Evolutionary conservation across 1,140 invertebrate genomes (phyloP).

Genomic region (Drosophila leontia): DNA sequence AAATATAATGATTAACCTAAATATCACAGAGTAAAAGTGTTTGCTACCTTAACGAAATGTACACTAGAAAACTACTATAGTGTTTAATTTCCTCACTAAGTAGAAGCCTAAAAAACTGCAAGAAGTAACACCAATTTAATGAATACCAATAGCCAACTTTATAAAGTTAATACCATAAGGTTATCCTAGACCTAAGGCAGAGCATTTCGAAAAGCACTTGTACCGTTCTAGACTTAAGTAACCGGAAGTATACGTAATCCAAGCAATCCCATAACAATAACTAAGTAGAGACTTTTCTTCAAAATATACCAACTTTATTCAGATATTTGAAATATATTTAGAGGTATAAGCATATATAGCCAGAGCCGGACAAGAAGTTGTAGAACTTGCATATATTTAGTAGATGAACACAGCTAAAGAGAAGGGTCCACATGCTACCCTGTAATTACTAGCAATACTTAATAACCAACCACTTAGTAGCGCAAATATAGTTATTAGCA

Average conservation of each 20-base stretch:
- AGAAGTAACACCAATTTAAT: conserved; percentile 62
- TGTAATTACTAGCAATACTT: conserved; percentile 9
- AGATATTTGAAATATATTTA: conserved; percentile 12
- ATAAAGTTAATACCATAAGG: conserved; percentile 11
- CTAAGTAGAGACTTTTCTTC: conserved; percentile 10
- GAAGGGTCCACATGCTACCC: conserved; percentile 38
- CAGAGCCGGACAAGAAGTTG: conserved; percentile 26
- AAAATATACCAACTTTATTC: neutral
- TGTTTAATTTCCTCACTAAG: neutral
- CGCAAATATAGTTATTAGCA: conserved; percentile 25
- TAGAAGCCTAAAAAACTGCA: conserved; percentile 39
- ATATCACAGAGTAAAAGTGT: conserved; percentile 58
- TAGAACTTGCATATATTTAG: conserved; percentile 23
- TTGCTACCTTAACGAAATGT: conserved; percentile 62
- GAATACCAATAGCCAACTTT: conserved; percentile 17
- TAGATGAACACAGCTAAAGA: conserved; percentile 30
- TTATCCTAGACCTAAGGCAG: conserved; percentile 67
- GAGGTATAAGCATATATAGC: conserved; percentile 15
- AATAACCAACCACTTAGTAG: conserved; percentile 22
- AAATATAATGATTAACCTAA: conserved; percentile 8
- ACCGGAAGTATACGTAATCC: conserved; percentile 47
- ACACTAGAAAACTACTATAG: conserved; percentile 4
- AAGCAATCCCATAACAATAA: conserved; percentile 38
- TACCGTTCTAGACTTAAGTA: conserved; percentile 62
- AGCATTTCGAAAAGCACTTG: conserved; percentile 75